A percentile compares a stretch with the other conserved stretches of the same genome.
Evolutionary conservation across 2,797 vertebrate species (phyloP).

Genomic region (Acanthopagrus latus): DNA sequence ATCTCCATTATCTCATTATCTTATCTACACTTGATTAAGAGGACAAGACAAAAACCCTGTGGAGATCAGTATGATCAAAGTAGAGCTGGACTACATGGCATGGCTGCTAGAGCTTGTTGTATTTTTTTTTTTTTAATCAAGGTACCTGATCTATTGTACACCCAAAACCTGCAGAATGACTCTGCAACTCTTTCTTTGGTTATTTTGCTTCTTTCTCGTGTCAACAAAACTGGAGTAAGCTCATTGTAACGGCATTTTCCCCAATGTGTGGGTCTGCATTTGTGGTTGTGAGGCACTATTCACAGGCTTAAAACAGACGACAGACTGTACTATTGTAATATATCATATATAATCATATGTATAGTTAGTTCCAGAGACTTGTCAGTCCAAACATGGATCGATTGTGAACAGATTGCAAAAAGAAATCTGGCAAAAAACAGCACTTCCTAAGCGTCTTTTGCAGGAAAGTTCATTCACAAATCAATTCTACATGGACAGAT

Average conservation of each 20-base stretch:
- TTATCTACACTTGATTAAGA: neutral
- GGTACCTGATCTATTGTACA: neutral
- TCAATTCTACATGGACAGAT: conserved; percentile 32
- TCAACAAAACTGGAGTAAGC: neutral
- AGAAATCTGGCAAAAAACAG: neutral
- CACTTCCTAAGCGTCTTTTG: conserved; percentile 23
- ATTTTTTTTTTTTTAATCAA: neutral
- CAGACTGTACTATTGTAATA: neutral
- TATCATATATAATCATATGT: too few relatives aligned
- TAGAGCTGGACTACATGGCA: too few relatives aligned
- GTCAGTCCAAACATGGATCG: neutral
- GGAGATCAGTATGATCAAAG: neutral
- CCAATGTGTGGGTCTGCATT: too few relatives aligned
- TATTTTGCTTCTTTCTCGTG: neutral
- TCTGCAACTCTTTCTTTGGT: neutral
- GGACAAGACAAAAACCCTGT: neutral
- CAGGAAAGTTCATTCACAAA: conserved; percentile 18
- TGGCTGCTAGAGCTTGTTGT: neutral
- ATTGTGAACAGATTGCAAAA: conserved; percentile 7
- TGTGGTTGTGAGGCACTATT: too few relatives aligned
- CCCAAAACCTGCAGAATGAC: neutral
- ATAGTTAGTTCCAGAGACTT: neutral
- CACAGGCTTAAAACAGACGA: too few relatives aligned
- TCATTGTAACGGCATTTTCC: neutral
- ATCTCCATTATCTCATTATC: too few relatives aligned